phyloP scores from a whole-genome alignment of 2,113 vertebrate species.

The Malurus elegans region DNA sequence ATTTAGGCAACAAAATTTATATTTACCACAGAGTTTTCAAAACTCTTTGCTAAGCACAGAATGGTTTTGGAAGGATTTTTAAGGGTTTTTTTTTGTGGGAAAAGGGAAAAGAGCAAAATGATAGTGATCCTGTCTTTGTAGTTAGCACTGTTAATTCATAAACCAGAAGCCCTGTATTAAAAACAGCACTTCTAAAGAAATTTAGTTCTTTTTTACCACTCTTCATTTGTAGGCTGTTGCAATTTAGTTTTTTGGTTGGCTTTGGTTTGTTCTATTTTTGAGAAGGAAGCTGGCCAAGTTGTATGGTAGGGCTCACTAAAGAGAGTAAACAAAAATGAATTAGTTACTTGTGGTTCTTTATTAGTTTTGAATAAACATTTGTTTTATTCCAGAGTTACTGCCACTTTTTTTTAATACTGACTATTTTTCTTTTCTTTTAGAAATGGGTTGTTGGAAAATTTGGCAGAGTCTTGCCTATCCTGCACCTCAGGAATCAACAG shows the following conservation, averaged over 20 bases:
- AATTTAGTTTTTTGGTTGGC: not conserved
- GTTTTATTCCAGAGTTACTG: not conserved
- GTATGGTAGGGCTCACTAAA: not conserved
- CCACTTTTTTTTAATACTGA: not conserved
- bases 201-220: not conserved
- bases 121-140: not conserved
- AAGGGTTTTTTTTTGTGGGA: not conserved
- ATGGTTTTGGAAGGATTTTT: not conserved
- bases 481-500: conserved; percentile 80
- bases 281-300: not conserved
- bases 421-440: conserved; percentile 68
- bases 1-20: not conserved
- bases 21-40: not conserved
- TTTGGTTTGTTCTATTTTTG: not conserved
- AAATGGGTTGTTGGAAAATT: conserved; percentile 98
- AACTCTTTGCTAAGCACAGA: not conserved
- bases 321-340: not conserved
- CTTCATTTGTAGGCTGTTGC: not conserved
- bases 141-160: not conserved
- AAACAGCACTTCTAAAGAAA: not conserved
- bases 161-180: not conserved
- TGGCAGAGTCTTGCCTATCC: conserved; percentile 89
- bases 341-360: not conserved
- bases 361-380: not conserved
- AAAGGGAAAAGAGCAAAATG: not conserved